Evolutionary conservation across 2,113 vertebrate species (phyloP), one percentile per base, ranked within the genome.

Genomic region (Brachyhypopomus occidentalis): DNA sequence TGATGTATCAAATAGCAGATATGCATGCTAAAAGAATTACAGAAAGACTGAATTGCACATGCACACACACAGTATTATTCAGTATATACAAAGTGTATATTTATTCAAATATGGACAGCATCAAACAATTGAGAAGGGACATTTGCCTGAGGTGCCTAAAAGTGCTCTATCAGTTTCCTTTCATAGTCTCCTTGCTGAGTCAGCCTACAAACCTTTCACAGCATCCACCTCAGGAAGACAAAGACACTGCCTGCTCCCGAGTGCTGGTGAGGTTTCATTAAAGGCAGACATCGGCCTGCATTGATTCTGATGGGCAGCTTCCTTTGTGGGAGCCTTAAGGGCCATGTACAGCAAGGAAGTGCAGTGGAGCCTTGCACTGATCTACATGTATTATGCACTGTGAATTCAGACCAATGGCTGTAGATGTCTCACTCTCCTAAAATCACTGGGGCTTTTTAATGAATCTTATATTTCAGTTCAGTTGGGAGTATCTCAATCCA

Each of bases 241-340:
- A 89, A 85, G 75, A 66, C 34, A 75, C 56, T 20, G 5, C 8
- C 78, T 73, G 56, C 79, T 60, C 78, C 45, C 45, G 9, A 12
- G 72, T 59, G 62, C 27, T 81, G 86, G 71, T 73, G 79, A 80
- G 41, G 72, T 63, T 71, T 85, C 82, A 83, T 87, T 80, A 79
- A 12, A 62, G 79, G 79, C 83, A 83, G 89, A 90, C 88, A 87
- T 77, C 79, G 83, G 73, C 81, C 80, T 62, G 9, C 87, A 90
- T 89, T 89, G 91, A 92, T 93, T 87, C 67, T 38, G 75, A 85
- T 78, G 45, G 79, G 86, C 86, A 87, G 77, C 66, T 84, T 77
- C 84, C 86, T 86, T 91, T 90, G 87, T 86, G 85, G 3, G 11
- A 2, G 52, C 19, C 34, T 69, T 87, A 62, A 64, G 77, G 83